These are phyloP conservation scores for Pardalotus punctatus DNA, from an alignment of 2,113 vertebrate genomes.

Conservation along the genomic window DNA sequence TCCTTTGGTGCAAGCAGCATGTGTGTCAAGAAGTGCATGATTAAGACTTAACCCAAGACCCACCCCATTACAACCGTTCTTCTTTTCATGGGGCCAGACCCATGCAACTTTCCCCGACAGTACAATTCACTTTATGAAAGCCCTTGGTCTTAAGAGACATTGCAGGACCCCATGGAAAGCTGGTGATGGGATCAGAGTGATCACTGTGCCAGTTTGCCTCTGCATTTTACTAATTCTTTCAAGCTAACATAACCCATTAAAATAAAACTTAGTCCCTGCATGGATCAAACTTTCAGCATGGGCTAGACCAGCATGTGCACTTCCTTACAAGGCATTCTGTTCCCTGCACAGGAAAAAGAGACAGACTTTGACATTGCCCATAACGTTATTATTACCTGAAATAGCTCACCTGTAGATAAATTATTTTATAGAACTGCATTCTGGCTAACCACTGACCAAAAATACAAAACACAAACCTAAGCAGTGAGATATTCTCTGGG, in stretches of 20 bases:
- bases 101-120: neutral
- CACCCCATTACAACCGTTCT: neutral
- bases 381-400: neutral
- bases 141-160: neutral
- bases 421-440: neutral
- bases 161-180: neutral
- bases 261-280: neutral
- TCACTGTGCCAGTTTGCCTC: neutral
- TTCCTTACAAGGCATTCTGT: neutral
- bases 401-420: neutral
- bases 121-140: neutral
- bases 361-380: neutral
- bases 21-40: neutral
- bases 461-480: neutral
- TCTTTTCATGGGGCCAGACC: neutral
- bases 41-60: neutral
- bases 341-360: no score
- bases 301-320: fast-evolving
- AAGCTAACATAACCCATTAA: neutral
- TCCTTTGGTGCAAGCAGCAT: neutral
- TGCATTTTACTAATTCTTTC: neutral
- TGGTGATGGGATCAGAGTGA: neutral
- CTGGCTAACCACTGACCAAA: neutral
- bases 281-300: neutral
- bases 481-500: neutral